These are phyloP conservation scores for Neuroterus valhalla DNA, from an alignment of 1,140 invertebrate species.

Conservation along the genomic window DNA sequence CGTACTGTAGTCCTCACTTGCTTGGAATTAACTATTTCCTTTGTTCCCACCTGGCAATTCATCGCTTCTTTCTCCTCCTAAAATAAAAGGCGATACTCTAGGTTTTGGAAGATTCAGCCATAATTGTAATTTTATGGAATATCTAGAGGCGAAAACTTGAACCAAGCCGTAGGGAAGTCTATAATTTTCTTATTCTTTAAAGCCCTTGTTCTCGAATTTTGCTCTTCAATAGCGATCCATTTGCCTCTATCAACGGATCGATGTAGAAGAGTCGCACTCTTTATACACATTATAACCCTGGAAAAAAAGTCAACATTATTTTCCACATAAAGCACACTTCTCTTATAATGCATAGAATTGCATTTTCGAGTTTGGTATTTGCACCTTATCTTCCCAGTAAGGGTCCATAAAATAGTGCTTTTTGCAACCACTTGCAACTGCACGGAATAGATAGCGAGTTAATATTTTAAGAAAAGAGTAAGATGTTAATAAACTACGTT, in stretches of 20 bases:
- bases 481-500: too few relatives aligned
- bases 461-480: too few relatives aligned
- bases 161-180: not conserved
- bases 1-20: conserved; percentile 7
- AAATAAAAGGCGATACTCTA: not conserved
- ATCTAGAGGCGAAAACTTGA: not conserved
- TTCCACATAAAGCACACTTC: too few relatives aligned
- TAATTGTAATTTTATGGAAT: not conserved
- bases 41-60: not conserved
- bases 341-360: too few relatives aligned
- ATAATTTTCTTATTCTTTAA: not conserved
- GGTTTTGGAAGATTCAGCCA: not conserved
- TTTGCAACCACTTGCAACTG: too few relatives aligned
- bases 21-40: not conserved
- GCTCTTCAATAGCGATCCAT: conserved; percentile 13
- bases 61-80: not conserved
- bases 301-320: not conserved
- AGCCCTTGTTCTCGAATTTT: not conserved
- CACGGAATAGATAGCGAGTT: too few relatives aligned
- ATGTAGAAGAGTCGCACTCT: not conserved
- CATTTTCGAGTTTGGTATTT: too few relatives aligned
- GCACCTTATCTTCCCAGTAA: too few relatives aligned
- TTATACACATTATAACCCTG: conserved; percentile 3
- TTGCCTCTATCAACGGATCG: conserved; percentile 28
- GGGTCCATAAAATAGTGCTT: too few relatives aligned